These are phyloP conservation scores for Halcyon senegalensis DNA, from an alignment of 2,113 vertebrate species.

Conservation along the genomic window DNA sequence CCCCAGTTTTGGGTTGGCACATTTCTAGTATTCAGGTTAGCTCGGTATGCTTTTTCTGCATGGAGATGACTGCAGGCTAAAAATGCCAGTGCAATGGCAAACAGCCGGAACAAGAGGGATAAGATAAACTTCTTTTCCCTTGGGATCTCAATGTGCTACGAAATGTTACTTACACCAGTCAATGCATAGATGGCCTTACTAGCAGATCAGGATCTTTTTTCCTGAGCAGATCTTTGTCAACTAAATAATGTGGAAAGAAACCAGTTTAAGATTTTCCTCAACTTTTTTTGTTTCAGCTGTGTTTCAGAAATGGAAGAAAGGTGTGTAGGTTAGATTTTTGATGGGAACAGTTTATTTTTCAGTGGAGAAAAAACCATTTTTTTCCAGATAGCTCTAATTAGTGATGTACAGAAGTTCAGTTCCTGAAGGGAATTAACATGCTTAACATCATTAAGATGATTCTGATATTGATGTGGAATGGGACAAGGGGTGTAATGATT, in stretches of 20 bases:
- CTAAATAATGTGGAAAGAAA: background rate
- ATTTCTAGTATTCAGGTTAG: background rate
- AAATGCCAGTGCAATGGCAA: background rate
- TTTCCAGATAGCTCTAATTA: background rate
- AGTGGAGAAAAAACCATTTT: background rate
- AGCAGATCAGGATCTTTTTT: background rate
- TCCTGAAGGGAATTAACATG: background rate
- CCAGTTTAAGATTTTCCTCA: background rate
- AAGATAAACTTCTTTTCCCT: background rate
- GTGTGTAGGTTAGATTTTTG: background rate
- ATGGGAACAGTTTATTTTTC: background rate
- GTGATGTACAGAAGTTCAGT: background rate
- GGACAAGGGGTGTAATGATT: background rate
- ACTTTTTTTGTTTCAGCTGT: background rate
- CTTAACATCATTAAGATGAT: background rate
- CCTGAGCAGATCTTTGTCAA: background rate
- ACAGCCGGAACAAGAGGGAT: background rate
- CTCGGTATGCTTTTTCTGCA: background rate
- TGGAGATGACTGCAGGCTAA: background rate
- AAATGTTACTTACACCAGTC: background rate
- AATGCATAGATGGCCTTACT: background rate
- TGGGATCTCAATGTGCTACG: background rate
- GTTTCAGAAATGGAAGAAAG: background rate
- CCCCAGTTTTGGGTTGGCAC: background rate
- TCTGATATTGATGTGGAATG: background rate